Conservation (phyloP, 1,140 invertebrate species). For the Hypsibius dujardini region DNA sequence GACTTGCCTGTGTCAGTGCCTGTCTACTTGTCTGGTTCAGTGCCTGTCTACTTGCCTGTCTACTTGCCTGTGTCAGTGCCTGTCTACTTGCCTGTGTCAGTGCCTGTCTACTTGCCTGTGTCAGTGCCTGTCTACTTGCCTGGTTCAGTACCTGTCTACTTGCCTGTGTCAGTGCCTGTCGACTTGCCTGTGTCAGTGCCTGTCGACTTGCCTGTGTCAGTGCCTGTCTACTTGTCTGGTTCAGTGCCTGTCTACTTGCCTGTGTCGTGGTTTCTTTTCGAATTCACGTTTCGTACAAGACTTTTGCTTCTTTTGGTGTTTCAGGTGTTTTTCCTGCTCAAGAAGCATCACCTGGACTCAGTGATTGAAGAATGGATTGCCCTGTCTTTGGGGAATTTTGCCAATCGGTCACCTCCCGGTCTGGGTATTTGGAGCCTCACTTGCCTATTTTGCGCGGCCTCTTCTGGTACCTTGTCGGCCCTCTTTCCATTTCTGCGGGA, state of each 20-base stretch:
- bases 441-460: slow-evolving; percentile 67
- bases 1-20: too few species aligned
- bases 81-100: too few species aligned
- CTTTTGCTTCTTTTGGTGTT: too few species aligned
- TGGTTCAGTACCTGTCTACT: too few species aligned
- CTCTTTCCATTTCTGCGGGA: background rate
- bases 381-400: slow-evolving; percentile 65
- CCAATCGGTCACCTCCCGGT: slow-evolving; percentile 52
- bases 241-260: background rate
- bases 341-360: background rate
- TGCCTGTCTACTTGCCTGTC: too few species aligned
- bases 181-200: too few species aligned
- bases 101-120: too few species aligned
- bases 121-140: too few species aligned
- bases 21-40: too few species aligned
- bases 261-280: background rate
- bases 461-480: slow-evolving; percentile 41
- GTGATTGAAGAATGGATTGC: slow-evolving; percentile 72
- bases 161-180: too few species aligned
- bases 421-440: slow-evolving; percentile 67
- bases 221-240: background rate
- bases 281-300: too few species aligned
- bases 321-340: background rate
- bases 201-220: background rate
- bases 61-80: too few species aligned